Conservation (phyloP, 2,888 invertebrate species). For the Automeris io region DNA sequence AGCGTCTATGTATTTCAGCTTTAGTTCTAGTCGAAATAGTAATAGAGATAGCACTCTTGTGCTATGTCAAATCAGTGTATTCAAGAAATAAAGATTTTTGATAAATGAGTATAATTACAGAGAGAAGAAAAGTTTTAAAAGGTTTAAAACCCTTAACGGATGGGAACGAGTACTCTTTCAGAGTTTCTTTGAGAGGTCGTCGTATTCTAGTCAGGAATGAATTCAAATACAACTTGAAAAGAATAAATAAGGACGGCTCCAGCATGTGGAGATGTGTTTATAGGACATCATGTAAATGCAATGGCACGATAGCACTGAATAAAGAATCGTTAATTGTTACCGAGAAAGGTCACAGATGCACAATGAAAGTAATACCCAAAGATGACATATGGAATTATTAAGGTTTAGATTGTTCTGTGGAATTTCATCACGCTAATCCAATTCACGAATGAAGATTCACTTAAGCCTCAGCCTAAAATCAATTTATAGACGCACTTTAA, state of each 20-base stretch:
- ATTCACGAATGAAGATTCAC: too few species aligned
- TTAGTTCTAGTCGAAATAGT: too few species aligned
- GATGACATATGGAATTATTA: background rate
- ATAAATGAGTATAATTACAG: conserved; percentile 3
- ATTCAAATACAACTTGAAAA: conserved; percentile 10
- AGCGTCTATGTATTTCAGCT: too few species aligned
- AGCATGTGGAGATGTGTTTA: conserved; percentile 12
- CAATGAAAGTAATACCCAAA: background rate
- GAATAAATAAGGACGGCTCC: conserved; percentile 5
- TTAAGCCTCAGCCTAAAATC: too few species aligned
- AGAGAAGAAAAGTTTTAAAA: conserved; percentile 9
- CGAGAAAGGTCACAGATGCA: conserved; percentile 1
- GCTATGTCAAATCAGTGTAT: too few species aligned
- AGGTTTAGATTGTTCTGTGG: background rate
- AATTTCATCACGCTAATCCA: background rate
- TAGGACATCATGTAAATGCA: conserved; percentile 5
- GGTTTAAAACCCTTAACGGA: conserved; percentile 13
- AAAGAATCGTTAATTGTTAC: background rate
- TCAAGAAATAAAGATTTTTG: too few species aligned
- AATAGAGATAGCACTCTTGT: too few species aligned
- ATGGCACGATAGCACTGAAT: background rate
- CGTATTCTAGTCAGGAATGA: conserved; percentile 8
- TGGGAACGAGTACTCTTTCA: conserved; percentile 2
- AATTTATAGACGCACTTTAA: too few species aligned
- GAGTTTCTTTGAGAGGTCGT: conserved; percentile 1